Evolutionary conservation across 2,113 vertebrate genomes (phyloP).

Genomic region (Anhinga anhinga): DNA sequence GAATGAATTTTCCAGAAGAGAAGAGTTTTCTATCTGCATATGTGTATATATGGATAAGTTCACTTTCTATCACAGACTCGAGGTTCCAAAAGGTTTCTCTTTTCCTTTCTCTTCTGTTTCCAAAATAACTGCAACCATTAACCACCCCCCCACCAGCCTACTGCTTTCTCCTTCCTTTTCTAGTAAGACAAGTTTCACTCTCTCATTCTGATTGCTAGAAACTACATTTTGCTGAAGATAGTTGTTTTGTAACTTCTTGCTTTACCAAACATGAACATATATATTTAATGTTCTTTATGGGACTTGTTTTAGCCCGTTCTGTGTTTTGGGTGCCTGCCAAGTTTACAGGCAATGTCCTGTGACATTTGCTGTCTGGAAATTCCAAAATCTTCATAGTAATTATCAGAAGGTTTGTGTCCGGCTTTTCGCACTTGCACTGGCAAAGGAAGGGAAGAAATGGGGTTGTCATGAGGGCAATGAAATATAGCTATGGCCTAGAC

Average conservation of each 20-base stretch:
- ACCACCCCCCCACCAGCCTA: neutral
- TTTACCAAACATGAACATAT: neutral
- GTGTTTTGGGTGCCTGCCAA: neutral
- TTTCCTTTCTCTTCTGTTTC: neutral
- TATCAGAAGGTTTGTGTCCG: neutral
- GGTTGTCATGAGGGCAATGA: neutral
- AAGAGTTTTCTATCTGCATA: neutral
- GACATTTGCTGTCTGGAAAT: neutral
- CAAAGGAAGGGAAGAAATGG: neutral
- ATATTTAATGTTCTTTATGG: neutral
- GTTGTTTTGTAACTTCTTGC: neutral
- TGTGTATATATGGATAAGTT: neutral
- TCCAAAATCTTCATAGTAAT: neutral
- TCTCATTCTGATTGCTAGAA: slow-evolving; percentile 8
- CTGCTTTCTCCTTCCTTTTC: neutral
- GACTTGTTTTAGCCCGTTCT: neutral
- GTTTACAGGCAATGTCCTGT: neutral
- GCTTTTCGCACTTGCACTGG: fast-evolving
- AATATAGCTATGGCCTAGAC: neutral
- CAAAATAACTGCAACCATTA: neutral
- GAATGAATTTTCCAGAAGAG: neutral
- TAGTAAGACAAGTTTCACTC: neutral
- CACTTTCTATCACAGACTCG: neutral
- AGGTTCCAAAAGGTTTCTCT: neutral
- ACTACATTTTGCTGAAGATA: neutral